Evolutionary conservation across 2,888 invertebrate genomes (phyloP), one percentile per base, ranked within the genome.

Genomic region (Cheilosia variabilis): DNA sequence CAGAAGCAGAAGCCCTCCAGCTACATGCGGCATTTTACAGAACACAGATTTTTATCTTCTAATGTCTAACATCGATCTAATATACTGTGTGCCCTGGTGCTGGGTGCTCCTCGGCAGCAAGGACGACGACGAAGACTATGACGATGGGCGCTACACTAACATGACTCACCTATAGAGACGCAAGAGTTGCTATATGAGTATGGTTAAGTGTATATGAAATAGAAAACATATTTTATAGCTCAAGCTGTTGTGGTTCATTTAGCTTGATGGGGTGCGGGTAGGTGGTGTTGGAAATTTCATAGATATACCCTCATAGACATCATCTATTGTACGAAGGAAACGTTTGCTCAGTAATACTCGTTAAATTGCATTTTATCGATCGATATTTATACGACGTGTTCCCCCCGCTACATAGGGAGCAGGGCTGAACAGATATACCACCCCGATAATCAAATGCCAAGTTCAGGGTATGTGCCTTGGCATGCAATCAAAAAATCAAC

Each of bases 401-500:
- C 62, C 22, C 17, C 50, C 37, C n/a, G 10, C 15, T 24, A 13
- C 6, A 24, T 31, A 10, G 24, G 17, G 13, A 41, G 2, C 31
- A 50, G 43, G 47, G 47, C 60, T 63, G 45, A 66, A 37, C 31
- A 63, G 10, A 10, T 73, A 60, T 62, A 63, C 63, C 69, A 69
- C 63, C 75, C 45, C 69, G 24, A 75, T 69, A 84, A 84, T 79
- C 84, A 71, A 79, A 79, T 79, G 73, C 79, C 83, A 69, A 79
- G 79, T 84, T 69, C 78, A 79, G 73, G 58, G 78, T 73, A 52
- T 73, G 73, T 71, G 58, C 68, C 53, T 69, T 75, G 84, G 79
- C 84, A 79, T 73, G 84, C 79, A 84, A 79, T 84, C 84, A 84
- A 84, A 79, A 84, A 79, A 84, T 79, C 83, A 84, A 84, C 78